A percentile compares a stretch with the other conserved stretches of the same genome.
Evolutionary conservation across 2,888 invertebrate species (phyloP).

Genomic region (Cheilosia soror): DNA sequence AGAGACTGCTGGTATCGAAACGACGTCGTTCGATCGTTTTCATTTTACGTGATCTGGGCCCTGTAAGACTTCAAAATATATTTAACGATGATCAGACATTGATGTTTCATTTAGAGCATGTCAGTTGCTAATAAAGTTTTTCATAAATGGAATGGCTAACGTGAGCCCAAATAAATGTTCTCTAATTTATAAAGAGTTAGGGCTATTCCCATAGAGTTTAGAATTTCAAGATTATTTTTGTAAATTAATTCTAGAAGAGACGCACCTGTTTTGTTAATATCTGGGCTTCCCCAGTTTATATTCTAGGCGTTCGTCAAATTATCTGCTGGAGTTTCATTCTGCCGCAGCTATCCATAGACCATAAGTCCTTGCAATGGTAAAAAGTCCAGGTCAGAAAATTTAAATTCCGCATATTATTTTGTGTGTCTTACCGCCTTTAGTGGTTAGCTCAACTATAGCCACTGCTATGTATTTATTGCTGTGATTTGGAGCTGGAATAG

Average conservation of each 20-base stretch:
- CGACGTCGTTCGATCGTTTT: too few relatives aligned
- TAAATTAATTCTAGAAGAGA: not conserved
- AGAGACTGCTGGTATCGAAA: too few relatives aligned
- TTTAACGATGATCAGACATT: not conserved
- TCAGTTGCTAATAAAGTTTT: not conserved
- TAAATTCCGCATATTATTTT: not conserved
- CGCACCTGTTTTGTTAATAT: too few relatives aligned
- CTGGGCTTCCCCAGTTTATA: too few relatives aligned
- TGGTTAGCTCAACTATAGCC: not conserved
- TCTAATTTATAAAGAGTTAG: not conserved
- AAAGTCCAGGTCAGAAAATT: not conserved
- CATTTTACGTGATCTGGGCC: too few relatives aligned
- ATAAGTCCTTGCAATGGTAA: not conserved
- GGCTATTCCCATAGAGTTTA: not conserved
- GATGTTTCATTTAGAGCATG: not conserved
- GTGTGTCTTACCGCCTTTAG: not conserved
- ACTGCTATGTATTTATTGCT: not conserved
- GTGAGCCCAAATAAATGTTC: not conserved
- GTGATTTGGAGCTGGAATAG: not conserved
- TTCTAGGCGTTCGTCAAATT: not conserved
- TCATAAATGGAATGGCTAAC: not conserved
- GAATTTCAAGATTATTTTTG: not conserved
- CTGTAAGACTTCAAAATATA: not conserved
- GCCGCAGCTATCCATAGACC: not conserved
- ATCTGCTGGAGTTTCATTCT: not conserved